Conservation (phyloP, 1,140 invertebrate species). For the Solen grandis region DNA sequence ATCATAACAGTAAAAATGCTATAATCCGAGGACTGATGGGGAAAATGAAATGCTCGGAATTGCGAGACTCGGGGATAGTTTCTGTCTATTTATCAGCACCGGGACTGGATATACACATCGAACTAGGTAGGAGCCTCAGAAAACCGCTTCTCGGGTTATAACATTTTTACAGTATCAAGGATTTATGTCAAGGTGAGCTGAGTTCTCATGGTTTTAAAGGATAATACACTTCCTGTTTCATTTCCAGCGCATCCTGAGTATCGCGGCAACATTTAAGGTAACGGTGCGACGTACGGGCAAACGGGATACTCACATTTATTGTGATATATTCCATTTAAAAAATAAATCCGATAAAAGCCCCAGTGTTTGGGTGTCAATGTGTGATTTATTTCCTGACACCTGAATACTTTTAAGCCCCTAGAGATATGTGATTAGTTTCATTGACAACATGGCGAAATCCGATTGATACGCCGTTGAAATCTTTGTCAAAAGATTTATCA, state of each 20-base stretch:
- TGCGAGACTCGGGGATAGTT: too few relatives aligned
- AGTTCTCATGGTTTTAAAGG: not conserved
- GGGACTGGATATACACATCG: too few relatives aligned
- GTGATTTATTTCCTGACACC: conserved; percentile 56
- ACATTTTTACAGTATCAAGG: not conserved
- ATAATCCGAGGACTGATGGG: too few relatives aligned
- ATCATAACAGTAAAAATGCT: too few relatives aligned
- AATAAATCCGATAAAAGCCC: conserved; percentile 48
- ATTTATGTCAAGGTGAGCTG: not conserved
- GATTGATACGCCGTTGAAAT: conserved; percentile 46
- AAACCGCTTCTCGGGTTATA: not conserved
- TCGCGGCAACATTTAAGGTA: not conserved
- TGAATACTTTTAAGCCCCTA: conserved; percentile 56
- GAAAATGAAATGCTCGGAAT: too few relatives aligned
- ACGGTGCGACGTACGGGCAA: not conserved
- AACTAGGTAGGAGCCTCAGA: too few relatives aligned
- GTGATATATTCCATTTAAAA: conserved; percentile 50
- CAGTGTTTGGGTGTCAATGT: conserved; percentile 45
- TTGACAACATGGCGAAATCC: conserved; percentile 33
- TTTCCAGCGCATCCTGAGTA: not conserved
- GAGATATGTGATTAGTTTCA: conserved; percentile 53
- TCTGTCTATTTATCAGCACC: too few relatives aligned
- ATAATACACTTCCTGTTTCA: not conserved
- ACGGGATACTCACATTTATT: not conserved
- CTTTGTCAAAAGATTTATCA: conserved; percentile 40